Evolutionary conservation across 2,113 vertebrate species (phyloP).

Genomic region (Calidris pugnax): DNA sequence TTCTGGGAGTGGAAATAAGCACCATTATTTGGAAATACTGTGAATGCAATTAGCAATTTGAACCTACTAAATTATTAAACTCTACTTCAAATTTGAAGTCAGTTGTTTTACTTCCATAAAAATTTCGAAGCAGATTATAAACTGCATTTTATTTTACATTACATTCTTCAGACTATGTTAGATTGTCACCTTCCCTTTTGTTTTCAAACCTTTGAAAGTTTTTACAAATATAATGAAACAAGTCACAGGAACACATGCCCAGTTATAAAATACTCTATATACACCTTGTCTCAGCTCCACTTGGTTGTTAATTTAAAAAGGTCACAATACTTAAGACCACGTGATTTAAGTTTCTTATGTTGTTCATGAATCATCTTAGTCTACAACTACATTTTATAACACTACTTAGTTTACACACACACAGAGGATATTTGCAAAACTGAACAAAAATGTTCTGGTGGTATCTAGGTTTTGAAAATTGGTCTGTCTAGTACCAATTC

Average conservation of each 20-base stretch:
- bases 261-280: slow-evolving; percentile 32
- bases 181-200: slow-evolving; percentile 7
- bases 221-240: slow-evolving; percentile 32
- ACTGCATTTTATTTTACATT: slow-evolving; percentile 36
- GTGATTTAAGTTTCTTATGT: neutral
- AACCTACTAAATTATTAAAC: slow-evolving; percentile 38
- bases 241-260: slow-evolving; percentile 59
- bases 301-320: slow-evolving; percentile 46
- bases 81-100: slow-evolving; percentile 1
- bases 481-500: neutral
- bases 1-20: neutral
- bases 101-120: neutral
- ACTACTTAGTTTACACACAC: neutral
- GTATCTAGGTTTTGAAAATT: neutral
- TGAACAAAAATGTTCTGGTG: neutral
- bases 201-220: neutral
- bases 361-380: neutral
- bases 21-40: neutral
- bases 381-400: neutral
- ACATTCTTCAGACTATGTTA: neutral
- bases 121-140: slow-evolving; percentile 12
- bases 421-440: neutral
- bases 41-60: slow-evolving; percentile 16
- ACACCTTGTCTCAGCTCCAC: slow-evolving; percentile 17
- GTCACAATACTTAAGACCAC: slow-evolving; percentile 8